Percentiles rank a stretch among this genome's conserved stretches.
phyloP scores from a whole-genome alignment of 2,113 vertebrate genomes.

The Vireo altiloquus region DNA sequence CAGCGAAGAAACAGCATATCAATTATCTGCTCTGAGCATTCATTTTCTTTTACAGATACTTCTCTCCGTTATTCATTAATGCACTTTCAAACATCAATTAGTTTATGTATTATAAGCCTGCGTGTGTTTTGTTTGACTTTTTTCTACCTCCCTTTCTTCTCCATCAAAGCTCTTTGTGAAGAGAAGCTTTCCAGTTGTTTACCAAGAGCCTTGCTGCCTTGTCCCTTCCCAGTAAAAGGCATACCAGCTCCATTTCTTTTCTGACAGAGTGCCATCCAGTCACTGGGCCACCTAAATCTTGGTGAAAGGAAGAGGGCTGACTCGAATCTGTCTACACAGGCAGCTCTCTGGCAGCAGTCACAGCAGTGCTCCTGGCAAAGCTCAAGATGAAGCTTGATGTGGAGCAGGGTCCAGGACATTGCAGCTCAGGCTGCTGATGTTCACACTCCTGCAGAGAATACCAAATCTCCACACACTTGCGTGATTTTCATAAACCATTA shows the following conservation, averaged over 20 bases:
- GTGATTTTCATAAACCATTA: neutral
- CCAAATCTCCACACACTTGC: neutral
- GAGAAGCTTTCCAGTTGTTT: neutral
- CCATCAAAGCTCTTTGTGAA: neutral
- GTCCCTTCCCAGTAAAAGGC: neutral
- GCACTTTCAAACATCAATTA: conserved; percentile 32
- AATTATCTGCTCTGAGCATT: conserved; percentile 49
- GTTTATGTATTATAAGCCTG: conserved; percentile 1
- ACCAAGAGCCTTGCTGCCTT: neutral
- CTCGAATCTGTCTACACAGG: rapidly evolving
- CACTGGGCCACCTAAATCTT: neutral
- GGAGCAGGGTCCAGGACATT: neutral
- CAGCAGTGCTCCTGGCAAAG: neutral
- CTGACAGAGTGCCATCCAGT: rapidly evolving
- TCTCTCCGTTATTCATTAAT: neutral
- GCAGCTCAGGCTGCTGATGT: neutral
- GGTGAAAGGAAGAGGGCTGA: neutral
- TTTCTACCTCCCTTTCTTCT: conserved; percentile 9
- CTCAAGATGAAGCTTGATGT: neutral
- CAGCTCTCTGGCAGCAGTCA: neutral
- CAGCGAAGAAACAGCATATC: conserved; percentile 1
- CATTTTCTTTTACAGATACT: conserved; percentile 39
- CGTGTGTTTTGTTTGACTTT: neutral
- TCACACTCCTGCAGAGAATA: neutral
- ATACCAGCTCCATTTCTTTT: neutral